Base-by-base conservation (phyloP, 2,888 invertebrate species). In the Zhuqinia jingwanae region DNA sequence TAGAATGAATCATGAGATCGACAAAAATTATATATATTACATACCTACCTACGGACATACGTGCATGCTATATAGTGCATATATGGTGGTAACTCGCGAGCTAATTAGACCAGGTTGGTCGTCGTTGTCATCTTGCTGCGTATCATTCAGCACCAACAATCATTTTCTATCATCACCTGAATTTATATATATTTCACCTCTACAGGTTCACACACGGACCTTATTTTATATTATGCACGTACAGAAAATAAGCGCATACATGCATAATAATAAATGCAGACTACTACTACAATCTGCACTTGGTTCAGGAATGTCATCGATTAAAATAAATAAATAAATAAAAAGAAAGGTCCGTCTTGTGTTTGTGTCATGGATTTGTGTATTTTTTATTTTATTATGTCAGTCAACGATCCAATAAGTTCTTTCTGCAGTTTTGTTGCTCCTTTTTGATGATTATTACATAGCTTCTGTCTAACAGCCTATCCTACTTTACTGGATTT, bases 381-480 rank as follows among this genome's bases (percentile, higher is more conserved):
- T 36, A 6, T 36, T 36, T 6, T 76, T 76, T 27, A 22, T 25
- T 75, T 42, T 58, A 76, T 42, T 76, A 36, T 36, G 82, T 60
- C 3, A 36, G 5, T 3, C 82, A 75, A 45, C 63, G 47, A 50
- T 73, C 45, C 65, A 65, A 76, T 83, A 76, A 50, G 50, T 22
- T 25, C 42, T 45, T 65, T 76, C 63, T 76, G 42, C 56, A 58
- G 76, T 76, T 25, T 56, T 58, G 20, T 22, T 63, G 15, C 17
- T 13, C 11, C 17, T 13, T 65, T 60, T 60, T 79, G 60, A 79
- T 85, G 56, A 77, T 36, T 45, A 77, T 70, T 70, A 73, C 85
- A 85, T 30, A 63, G 85, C 85, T 85, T 85, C 85, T 85, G 85
- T 85, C 79, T 85, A 79, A 85, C 85, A 85, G 58, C 50, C 47